phyloP scores from a whole-genome alignment of 1,140 invertebrate genomes.

The Trichomalopsis sarcophagae region DNA sequence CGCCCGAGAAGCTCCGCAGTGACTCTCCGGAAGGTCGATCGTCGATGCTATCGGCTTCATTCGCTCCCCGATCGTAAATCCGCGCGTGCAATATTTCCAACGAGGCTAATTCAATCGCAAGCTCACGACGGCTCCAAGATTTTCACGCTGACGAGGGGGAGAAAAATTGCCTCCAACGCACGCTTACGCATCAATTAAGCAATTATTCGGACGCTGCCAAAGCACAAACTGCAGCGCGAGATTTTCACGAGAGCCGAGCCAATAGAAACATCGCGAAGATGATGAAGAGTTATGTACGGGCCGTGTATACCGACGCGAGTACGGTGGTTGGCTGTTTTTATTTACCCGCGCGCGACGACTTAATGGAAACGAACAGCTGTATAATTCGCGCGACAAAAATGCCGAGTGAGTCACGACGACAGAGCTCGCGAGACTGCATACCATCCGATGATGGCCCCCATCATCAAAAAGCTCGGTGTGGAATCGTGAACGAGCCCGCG shows the following conservation, averaged over 20 bases:
- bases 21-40: no score
- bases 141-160: conserved; percentile 20
- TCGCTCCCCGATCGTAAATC: background rate
- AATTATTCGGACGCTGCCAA: background rate
- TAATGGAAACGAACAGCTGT: conserved; percentile 35
- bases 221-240: conserved; percentile 13
- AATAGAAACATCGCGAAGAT: background rate
- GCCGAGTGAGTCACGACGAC: conserved; percentile 23
- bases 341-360: conserved; percentile 33
- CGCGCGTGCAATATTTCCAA: background rate
- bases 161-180: conserved; percentile 12
- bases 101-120: conserved; percentile 39
- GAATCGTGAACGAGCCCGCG: background rate
- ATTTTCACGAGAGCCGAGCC: background rate
- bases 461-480: conserved; percentile 1
- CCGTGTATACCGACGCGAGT: no score
- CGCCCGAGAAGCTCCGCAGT: no score
- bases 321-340: conserved; percentile 5
- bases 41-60: no score
- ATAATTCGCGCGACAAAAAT: conserved; percentile 39
- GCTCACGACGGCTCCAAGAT: background rate
- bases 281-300: conserved; percentile 1
- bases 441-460: background rate
- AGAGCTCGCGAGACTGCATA: background rate
- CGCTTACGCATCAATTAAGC: conserved; percentile 16